Base-by-base conservation (phyloP, 2,797 vertebrate species). In the Macrochelys suwanniensis region DNA sequence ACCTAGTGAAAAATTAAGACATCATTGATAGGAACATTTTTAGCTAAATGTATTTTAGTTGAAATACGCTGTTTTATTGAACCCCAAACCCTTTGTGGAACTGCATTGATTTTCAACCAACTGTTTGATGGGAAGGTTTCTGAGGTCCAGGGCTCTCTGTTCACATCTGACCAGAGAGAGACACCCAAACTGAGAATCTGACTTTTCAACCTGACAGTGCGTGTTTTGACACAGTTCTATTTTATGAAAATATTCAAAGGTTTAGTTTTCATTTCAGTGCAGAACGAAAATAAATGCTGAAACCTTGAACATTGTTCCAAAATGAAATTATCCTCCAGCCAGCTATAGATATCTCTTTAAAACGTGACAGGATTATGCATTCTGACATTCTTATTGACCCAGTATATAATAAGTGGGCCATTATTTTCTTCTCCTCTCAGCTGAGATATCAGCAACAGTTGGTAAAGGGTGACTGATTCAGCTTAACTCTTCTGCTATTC, bases 1-100 rank as follows among this genome's bases (percentile, higher is more conserved):
- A 89, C 88, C 10, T 53, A 45, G 23, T 85, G 83, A 93, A 90
- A 96, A 86, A 31, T 74, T 82, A 95, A 74, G 65, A 54, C 84
- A 81, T 6, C 65, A 79, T 53, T 0, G 0, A 1, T 65, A 59
- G 61, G 84, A 53, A 92, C 26, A 1, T 23, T 88, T 92, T 84
- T 26, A 19, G 45, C 80, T 81, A 11, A 0, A 4, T 45, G 3
- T 23, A 13, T 26, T 84, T 2, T 80, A 56, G 74, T 86, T 28
- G 84, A 74, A 92, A 82, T 68, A 49, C 1, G 1, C 3, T 53
- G 2, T 37, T 88, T 95, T 23, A 71, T 37, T 68, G 65, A 21
- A 68, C n/a, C 65, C 17, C 6, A 68, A n/a, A 68, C 16, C n/a
- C 9, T 37, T 68, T 71, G 2, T 6, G 3, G 28, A 42, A n/a